These are phyloP conservation scores for Scomber japonicus DNA, from an alignment of 2,113 vertebrate species.

Conservation along the genomic window DNA sequence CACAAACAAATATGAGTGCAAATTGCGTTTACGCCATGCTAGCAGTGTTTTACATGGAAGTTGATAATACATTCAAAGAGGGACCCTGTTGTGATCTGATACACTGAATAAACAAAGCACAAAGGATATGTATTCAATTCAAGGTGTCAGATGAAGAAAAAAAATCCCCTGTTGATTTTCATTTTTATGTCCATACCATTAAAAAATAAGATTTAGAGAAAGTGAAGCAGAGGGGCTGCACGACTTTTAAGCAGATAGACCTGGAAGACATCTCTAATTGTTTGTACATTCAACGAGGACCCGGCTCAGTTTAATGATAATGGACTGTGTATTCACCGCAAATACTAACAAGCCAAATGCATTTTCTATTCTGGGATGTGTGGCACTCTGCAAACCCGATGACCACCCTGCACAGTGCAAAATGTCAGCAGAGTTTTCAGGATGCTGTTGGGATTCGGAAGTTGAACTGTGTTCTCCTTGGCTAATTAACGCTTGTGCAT, in stretches of 20 bases:
- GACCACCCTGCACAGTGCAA: constrained; percentile 61
- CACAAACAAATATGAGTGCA: neutral
- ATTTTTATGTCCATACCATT: neutral
- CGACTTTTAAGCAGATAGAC: constrained; percentile 8
- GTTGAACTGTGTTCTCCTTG: constrained; percentile 52
- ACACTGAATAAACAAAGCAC: neutral
- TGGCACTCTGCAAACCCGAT: constrained; percentile 48
- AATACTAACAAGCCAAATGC: constrained; percentile 60
- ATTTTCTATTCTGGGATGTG: constrained; percentile 50
- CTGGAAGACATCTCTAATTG: neutral
- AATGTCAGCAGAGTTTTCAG: constrained; percentile 69
- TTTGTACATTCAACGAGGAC: constrained; percentile 7
- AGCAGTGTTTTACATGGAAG: neutral
- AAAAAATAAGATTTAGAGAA: neutral
- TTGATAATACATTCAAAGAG: neutral
- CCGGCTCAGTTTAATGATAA: constrained; percentile 38
- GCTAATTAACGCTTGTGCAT: constrained; percentile 75
- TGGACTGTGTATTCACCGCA: constrained; percentile 37
- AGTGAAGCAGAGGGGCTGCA: neutral
- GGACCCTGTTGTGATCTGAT: neutral
- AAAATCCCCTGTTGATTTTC: neutral
- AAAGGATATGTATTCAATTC: neutral
- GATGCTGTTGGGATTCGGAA: constrained; percentile 56
- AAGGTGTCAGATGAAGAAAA: neutral
- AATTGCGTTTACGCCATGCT: neutral